Evolutionary conservation across 2,888 invertebrate genomes (phyloP).

Genomic region (Mythimna loreyi): DNA sequence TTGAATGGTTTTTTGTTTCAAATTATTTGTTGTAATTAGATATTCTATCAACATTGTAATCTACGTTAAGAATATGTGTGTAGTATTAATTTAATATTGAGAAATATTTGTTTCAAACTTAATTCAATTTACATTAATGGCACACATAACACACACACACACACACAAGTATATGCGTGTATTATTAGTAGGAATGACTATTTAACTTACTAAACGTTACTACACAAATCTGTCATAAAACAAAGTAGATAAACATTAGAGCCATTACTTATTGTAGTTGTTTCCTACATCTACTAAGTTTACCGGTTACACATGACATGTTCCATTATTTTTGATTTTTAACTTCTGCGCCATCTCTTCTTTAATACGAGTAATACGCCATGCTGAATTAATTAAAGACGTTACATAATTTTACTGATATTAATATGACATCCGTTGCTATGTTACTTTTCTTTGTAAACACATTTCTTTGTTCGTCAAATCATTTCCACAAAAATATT

Average conservation of each 20-base stretch:
- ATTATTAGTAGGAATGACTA: conserved; percentile 16
- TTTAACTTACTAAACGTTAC: conserved; percentile 22
- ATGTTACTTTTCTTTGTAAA: conserved; percentile 86
- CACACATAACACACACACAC: conserved; percentile 1
- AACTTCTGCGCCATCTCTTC: conserved; percentile 21
- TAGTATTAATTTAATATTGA: conserved; percentile 1
- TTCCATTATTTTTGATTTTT: conserved; percentile 20
- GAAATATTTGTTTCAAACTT: neutral
- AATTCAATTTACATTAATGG: conserved; percentile 18
- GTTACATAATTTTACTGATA: conserved; percentile 74
- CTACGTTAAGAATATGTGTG: neutral
- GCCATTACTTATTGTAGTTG: conserved; percentile 28
- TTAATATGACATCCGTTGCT: conserved; percentile 79
- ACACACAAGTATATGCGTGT: neutral
- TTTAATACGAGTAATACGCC: conserved; percentile 37
- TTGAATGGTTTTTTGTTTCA: neutral
- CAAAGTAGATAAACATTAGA: conserved; percentile 38
- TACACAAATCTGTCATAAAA: conserved; percentile 30
- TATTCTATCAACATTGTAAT: conserved; percentile 2
- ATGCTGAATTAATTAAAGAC: conserved; percentile 59
- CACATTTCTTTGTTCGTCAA: conserved; percentile 80
- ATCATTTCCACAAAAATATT: conserved; percentile 67
- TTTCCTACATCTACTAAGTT: conserved; percentile 40
- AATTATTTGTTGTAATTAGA: neutral
- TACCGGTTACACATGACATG: conserved; percentile 34